Base-by-base conservation (phyloP, 2,797 vertebrate genomes). In the Acanthopagrus latus region DNA sequence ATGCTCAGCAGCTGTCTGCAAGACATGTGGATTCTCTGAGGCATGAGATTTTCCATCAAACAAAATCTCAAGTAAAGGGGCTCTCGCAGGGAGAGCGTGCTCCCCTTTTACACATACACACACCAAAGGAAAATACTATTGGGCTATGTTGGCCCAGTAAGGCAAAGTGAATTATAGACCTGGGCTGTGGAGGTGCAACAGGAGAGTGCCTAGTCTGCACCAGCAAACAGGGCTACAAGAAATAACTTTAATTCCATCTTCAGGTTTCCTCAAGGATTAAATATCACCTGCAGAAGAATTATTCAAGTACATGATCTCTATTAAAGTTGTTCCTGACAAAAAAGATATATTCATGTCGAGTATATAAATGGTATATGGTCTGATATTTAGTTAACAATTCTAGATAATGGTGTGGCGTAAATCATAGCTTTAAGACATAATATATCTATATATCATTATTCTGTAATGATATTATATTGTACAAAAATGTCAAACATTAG, bases 1-100 rank as follows among this genome's bases (percentile, higher is more conserved):
- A 95, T 89, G 86, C 89, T 89, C 86, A 80, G 85, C 94, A 94
- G 94, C 94, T 95, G 93, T 92, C 92, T 92, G 89, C 20, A 63
- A 93, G 90, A 93, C 93, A 93, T 91, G 93, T 92, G 90, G 90
- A 92, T 87, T 89, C 90, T 94, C 86, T 88, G 91, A 94, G 92
- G 92, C 90, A 95, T 88, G 92, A 94, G 88, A 93, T 89, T 95
- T 95, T 95, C 95, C 94, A 95, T 93, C 91, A 92, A 90, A 93
- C 91, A 91, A 91, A 92, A 84, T 87, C 89, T 89, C 64, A 80
- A 91, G 86, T 85, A 80, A 88, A 90, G 91, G 91, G 93, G 89
- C 92, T 92, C 89, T 76, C 71, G 81, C 87, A 88, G 91, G 93
- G 94, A 86, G 87, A 91, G 82, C 51, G 23, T 43, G 6, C 66